A percentile compares a stretch with the other conserved stretches of the same genome.
These are phyloP conservation scores for Palythoa caribaeorum DNA, from an alignment of 92 coral and sea anemone species.

Conservation along the genomic window DNA sequence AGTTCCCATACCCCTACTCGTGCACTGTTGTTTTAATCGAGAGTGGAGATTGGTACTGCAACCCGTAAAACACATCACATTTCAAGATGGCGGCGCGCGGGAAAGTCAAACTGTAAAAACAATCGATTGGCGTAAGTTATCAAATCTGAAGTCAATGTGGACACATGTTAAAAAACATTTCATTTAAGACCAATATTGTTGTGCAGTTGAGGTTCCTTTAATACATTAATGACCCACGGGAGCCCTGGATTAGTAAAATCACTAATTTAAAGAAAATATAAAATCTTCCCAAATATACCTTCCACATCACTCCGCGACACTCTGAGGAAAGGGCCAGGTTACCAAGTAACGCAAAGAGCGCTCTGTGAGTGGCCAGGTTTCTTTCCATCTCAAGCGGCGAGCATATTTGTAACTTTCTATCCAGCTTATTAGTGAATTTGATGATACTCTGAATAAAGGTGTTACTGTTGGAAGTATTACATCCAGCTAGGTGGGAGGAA, in stretches of 20 bases:
- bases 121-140: no score
- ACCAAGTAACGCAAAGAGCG: constrained; percentile 73
- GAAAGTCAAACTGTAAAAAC: no score
- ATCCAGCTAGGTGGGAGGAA: constrained; percentile 72
- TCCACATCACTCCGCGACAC: constrained; percentile 95
- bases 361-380: constrained; percentile 72
- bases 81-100: no score
- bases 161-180: no score
- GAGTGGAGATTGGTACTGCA: no score
- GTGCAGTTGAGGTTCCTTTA: no score
- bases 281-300: constrained; percentile 62
- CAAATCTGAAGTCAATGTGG: no score
- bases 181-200: no score
- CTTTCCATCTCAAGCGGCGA: constrained; percentile 72
- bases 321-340: constrained; percentile 87
- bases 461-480: constrained; percentile 72
- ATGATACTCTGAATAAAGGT: constrained; percentile 87
- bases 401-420: constrained; percentile 73
- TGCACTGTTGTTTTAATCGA: no score
- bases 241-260: neutral
- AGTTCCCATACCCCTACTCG: no score
- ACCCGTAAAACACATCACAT: no score
- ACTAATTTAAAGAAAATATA: neutral
- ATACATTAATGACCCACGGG: no score
- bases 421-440: constrained; percentile 72